Evolutionary conservation across 1,140 invertebrate species (phyloP), one percentile per base, ranked within the genome.

Genomic region (Zophobas morio): DNA sequence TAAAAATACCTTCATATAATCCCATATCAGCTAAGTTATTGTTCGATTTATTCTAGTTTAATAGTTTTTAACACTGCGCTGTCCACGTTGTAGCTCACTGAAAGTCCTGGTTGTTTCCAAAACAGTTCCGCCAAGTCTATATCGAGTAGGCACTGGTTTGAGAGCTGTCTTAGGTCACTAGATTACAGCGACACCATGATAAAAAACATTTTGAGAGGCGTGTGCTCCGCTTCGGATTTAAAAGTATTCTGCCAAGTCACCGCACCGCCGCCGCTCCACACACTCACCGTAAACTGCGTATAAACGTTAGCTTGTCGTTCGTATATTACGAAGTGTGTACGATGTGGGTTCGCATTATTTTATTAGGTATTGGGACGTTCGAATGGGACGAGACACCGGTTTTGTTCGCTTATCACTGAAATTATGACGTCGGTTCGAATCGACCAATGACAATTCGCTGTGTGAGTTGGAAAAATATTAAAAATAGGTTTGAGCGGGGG

Each of bases 1-100:
- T 40, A 6, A 74, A 78, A 78, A 78, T 80, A 80, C 79, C 79
- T 80, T 78, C 72, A 63, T 72, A 80, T 57, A 80, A 78, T 80
- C 79, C 79, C 79, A 80, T 80, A 60, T 71, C 76, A 78, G 57
- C 49, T 60, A 35, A 2, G 57, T 39, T 66, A 66, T 37, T 32
- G 49, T 4, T 20, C n/a, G 20, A 51, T 6, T 51, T 66, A 42
- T 60, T 66, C 20, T 20, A 20, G 20, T 20, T 20, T 20, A 20
- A 20, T 20, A 20, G 39, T n/a, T 39, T 66, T 66, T 4, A 66
- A 34, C 39, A 66, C 60, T 42, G 39, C 6, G 42, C n/a, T 42
- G 37, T 66, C 60, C 60, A 66, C 60, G 60, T 42, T 51, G n/a
- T 20, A n/a, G 49, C 42, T 73, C 71, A 54, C 71, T 72, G 54